Percentiles rank a stretch among this genome's conserved stretches.
Conservation (phyloP, 2,888 invertebrate species). For the Ecdyonurus torrentis region DNA sequence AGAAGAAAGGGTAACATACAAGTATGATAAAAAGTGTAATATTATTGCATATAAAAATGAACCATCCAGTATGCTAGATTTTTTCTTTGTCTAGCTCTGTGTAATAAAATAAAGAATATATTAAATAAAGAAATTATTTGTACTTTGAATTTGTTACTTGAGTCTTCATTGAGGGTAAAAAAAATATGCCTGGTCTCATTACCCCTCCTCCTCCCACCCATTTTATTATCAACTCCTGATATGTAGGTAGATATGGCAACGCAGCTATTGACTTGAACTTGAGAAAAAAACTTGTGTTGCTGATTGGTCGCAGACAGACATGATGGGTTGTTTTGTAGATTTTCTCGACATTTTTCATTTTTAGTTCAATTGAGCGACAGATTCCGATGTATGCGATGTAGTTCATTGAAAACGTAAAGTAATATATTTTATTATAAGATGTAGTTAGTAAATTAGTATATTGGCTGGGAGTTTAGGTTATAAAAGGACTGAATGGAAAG, state of each 20-base stretch:
- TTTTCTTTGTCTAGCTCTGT: slow-evolving; percentile 10
- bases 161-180: not conserved
- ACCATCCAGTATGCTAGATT: slow-evolving; percentile 10
- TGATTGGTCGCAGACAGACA: not conserved
- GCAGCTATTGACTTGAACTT: not conserved
- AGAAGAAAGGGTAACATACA: not conserved
- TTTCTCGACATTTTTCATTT: not conserved
- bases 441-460: too few relatives aligned
- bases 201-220: not conserved
- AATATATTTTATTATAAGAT: too few relatives aligned
- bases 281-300: not conserved
- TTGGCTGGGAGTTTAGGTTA: not conserved
- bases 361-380: too few relatives aligned
- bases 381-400: too few relatives aligned
- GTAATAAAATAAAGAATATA: slow-evolving; percentile 8
- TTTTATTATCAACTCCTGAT: not conserved
- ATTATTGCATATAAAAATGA: slow-evolving; percentile 6
- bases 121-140: slow-evolving; percentile 9
- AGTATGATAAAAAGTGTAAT: not conserved
- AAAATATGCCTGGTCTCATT: too few relatives aligned
- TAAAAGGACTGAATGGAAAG: not conserved
- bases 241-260: not conserved
- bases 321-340: not conserved
- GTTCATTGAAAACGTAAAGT: too few relatives aligned
- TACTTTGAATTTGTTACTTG: slow-evolving; percentile 5